phyloP scores from a whole-genome alignment of 1,140 invertebrate species.

The Bombus waltoni region DNA sequence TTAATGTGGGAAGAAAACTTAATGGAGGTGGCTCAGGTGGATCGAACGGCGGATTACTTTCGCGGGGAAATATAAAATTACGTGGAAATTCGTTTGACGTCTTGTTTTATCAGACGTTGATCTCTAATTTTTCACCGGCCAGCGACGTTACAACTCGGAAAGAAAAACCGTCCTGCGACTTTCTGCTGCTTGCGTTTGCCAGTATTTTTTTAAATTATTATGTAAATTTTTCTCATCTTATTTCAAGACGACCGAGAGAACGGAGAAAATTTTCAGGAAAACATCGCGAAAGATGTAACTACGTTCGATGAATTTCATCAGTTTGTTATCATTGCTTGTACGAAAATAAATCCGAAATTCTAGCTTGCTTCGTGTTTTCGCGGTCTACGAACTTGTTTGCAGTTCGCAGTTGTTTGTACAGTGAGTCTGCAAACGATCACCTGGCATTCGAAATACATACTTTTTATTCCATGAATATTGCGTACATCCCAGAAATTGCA shows the following conservation, averaged over 20 bases:
- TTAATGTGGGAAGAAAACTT: constrained; percentile 10
- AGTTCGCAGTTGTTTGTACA: background rate
- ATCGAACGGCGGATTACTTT: constrained; percentile 34
- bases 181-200: background rate
- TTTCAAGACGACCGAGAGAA: background rate
- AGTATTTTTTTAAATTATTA: background rate
- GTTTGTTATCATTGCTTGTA: background rate
- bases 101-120: constrained; percentile 7
- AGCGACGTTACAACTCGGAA: too few relatives aligned
- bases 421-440: background rate
- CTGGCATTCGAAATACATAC: background rate
- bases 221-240: background rate
- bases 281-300: too few relatives aligned
- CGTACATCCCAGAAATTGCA: too few relatives aligned
- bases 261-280: background rate
- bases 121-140: background rate
- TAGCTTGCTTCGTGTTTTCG: background rate
- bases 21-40: constrained; percentile 11
- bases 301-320: background rate
- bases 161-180: background rate
- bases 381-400: background rate
- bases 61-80: constrained; percentile 26
- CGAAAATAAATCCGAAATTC: background rate
- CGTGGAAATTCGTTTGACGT: constrained; percentile 13
- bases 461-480: constrained; percentile 8